A percentile compares a stretch with the other conserved stretches of the same genome.
These are phyloP conservation scores for Bombus sibiricus DNA, from an alignment of 1,140 invertebrate genomes.

Conservation along the genomic window DNA sequence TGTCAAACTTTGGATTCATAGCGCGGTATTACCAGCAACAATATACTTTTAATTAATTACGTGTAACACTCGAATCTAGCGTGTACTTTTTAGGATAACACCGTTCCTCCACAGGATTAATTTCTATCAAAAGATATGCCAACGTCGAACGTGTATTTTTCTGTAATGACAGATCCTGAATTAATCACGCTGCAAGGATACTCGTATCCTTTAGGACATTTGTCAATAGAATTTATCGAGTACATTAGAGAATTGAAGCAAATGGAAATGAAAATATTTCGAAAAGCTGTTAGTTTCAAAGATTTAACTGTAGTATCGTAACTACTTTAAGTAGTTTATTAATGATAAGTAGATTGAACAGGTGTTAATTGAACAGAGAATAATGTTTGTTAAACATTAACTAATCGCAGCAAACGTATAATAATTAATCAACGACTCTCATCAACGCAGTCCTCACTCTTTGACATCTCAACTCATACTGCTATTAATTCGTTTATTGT, in stretches of 20 bases:
- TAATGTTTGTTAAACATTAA: too few species aligned
- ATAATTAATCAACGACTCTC: too few species aligned
- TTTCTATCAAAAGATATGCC: neutral
- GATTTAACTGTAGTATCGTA: neutral
- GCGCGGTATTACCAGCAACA: neutral
- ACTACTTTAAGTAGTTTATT: too few species aligned
- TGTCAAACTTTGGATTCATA: conserved; percentile 2
- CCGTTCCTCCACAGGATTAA: neutral
- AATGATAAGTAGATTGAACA: too few species aligned
- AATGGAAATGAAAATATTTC: neutral
- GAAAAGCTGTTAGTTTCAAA: neutral
- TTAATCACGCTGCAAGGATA: neutral
- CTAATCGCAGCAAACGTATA: too few species aligned
- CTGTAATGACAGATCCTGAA: neutral
- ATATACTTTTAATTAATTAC: conserved; percentile 25
- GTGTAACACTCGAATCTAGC: neutral
- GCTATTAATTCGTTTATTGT: too few species aligned
- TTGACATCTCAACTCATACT: too few species aligned
- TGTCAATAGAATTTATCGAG: neutral
- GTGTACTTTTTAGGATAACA: neutral
- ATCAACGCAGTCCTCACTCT: too few species aligned
- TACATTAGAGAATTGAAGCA: neutral
- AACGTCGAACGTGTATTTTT: neutral
- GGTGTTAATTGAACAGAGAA: too few species aligned
- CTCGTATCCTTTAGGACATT: neutral